Evolutionary conservation across 2,113 vertebrate species (phyloP).

Genomic region (Struthidea cinerea): DNA sequence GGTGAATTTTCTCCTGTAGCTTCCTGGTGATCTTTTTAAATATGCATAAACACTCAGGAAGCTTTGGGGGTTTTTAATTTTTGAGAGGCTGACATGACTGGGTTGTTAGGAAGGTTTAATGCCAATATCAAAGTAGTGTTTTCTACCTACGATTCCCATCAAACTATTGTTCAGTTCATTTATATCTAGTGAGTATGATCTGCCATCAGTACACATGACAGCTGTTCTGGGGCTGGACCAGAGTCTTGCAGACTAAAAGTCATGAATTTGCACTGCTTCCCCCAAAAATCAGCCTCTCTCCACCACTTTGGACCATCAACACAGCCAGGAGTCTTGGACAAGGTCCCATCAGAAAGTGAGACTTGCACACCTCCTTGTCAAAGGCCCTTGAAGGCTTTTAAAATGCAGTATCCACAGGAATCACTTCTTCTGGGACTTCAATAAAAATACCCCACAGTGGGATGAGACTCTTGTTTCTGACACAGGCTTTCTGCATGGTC

Average conservation of each 20-base stretch:
- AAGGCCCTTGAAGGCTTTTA: not conserved
- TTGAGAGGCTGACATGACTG: not conserved
- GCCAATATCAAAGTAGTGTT: not conserved
- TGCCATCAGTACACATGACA: not conserved
- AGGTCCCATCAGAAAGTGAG: not conserved
- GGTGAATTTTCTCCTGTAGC: not conserved
- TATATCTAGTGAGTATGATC: not conserved
- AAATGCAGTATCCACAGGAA: not conserved
- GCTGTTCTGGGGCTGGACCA: not conserved
- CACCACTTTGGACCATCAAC: not conserved
- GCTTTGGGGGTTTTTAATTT: not conserved
- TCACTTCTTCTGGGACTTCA: not conserved
- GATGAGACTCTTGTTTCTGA: not conserved
- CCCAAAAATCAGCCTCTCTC: not conserved
- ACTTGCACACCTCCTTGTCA: not conserved
- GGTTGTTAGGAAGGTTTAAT: not conserved
- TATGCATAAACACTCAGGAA: not conserved
- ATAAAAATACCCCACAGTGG: not conserved
- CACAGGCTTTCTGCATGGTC: not conserved
- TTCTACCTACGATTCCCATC: not conserved
- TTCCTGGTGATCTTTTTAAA: not conserved
- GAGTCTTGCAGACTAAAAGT: not conserved
- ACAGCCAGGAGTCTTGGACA: not conserved
- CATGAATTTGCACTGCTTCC: not conserved
- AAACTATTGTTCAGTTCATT: not conserved